These are phyloP conservation scores for Pseudomyrmex concolor DNA, from an alignment of 1,140 invertebrate genomes.

Conservation along the genomic window DNA sequence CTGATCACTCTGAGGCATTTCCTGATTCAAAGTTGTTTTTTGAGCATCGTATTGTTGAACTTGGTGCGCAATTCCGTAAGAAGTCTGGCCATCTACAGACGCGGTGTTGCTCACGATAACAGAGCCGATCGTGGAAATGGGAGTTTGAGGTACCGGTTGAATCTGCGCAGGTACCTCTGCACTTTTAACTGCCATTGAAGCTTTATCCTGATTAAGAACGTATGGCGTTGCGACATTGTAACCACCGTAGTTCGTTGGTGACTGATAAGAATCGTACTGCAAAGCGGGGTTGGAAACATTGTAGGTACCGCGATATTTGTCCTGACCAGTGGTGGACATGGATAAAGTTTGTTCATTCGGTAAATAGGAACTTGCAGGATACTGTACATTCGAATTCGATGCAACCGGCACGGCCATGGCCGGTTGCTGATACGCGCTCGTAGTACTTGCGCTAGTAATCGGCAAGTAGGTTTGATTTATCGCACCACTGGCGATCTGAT, in stretches of 20 bases:
- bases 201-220: constrained; percentile 55
- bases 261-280: constrained; percentile 65
- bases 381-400: constrained; percentile 42
- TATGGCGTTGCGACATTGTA: constrained; percentile 61
- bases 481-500: constrained; percentile 17
- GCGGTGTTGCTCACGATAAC: constrained; percentile 24
- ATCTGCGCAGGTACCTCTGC: constrained; percentile 42
- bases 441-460: constrained; percentile 33
- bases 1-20: constrained; percentile 23
- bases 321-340: constrained; percentile 46
- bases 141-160: constrained; percentile 24
- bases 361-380: constrained; percentile 55
- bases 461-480: constrained; percentile 55
- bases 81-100: constrained; percentile 8
- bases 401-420: background rate
- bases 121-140: constrained; percentile 2
- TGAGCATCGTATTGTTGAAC: constrained; percentile 62
- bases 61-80: constrained; percentile 40
- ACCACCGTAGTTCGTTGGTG: constrained; percentile 33
- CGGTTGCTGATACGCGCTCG: constrained; percentile 54
- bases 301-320: constrained; percentile 61
- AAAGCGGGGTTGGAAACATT: constrained; percentile 48
- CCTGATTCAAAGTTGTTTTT: constrained; percentile 42
- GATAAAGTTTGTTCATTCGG: constrained; percentile 58
- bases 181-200: background rate